A percentile compares a stretch with the other conserved stretches of the same genome.
phyloP scores from a whole-genome alignment of 2,888 invertebrate species.

The Furcula furcula region DNA sequence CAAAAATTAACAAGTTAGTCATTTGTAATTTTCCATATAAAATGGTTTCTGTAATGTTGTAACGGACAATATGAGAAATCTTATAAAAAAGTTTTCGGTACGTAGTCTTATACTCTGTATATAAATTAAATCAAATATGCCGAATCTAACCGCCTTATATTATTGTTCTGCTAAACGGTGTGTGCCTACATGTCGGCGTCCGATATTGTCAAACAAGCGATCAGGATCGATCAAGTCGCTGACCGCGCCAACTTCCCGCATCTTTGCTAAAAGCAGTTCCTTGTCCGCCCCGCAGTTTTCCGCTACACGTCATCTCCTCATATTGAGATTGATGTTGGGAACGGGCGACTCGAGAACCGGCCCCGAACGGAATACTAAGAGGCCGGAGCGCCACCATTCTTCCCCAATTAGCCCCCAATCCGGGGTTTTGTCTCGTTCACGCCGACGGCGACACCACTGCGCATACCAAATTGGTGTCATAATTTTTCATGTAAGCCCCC shows the following conservation, averaged over 20 bases:
- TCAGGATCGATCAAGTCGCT: conserved; percentile 63
- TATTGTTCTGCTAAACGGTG: too few species aligned
- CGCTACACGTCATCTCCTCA: conserved; percentile 70
- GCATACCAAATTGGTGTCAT: conserved; percentile 73
- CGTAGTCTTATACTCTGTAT: too few species aligned
- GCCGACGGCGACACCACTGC: conserved; percentile 50
- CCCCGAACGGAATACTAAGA: conserved; percentile 72
- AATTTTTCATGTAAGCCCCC: conserved; percentile 68
- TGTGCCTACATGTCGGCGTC: too few species aligned
- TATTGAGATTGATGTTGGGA: conserved; percentile 79
- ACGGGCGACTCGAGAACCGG: conserved; percentile 47
- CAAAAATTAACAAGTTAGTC: too few species aligned
- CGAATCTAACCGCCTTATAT: too few species aligned
- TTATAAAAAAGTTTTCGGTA: too few species aligned
- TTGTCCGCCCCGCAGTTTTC: conserved; percentile 67
- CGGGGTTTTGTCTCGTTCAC: conserved; percentile 55
- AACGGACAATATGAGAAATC: too few species aligned
- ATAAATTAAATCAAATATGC: too few species aligned
- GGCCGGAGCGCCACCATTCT: conserved; percentile 59
- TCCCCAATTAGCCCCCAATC: conserved; percentile 73
- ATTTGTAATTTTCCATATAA: too few species aligned
- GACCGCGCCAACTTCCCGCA: conserved; percentile 37
- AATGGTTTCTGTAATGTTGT: too few species aligned
- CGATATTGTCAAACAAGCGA: conserved; percentile 23
- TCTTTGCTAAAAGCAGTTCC: conserved; percentile 69